These are phyloP conservation scores for Menura novaehollandiae DNA, from an alignment of 2,113 vertebrate genomes.

Conservation along the genomic window DNA sequence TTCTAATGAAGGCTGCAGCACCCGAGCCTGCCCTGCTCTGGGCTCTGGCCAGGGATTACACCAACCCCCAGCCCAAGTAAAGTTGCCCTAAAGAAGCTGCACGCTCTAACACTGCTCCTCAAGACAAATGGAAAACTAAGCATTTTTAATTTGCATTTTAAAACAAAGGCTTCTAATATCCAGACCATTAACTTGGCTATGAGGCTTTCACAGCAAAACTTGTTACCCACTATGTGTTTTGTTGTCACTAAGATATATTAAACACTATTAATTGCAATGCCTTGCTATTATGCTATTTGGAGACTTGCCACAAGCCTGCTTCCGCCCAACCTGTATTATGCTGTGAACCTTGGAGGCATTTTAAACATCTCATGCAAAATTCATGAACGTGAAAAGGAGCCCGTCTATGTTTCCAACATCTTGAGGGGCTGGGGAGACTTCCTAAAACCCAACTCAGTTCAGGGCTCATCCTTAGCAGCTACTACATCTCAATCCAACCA, in stretches of 20 bases:
- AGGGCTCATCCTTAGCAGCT: not conserved
- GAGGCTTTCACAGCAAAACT: slow-evolving; percentile 24
- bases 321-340: not conserved
- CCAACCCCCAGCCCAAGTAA: not conserved
- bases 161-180: slow-evolving; percentile 47
- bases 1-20: not conserved
- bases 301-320: not conserved
- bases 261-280: slow-evolving; percentile 33
- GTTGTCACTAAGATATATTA: slow-evolving; percentile 37
- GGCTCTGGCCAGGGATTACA: not conserved
- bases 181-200: slow-evolving; percentile 42
- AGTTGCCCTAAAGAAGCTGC: not conserved
- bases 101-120: not conserved
- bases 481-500: not conserved
- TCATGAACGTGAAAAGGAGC: not conserved
- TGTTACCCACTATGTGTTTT: slow-evolving; percentile 7
- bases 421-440: not conserved
- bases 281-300: slow-evolving; percentile 24
- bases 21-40: not conserved
- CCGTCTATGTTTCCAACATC: not conserved
- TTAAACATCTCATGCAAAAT: slow-evolving; percentile 22
- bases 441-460: not conserved
- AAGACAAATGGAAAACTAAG: slow-evolving; percentile 1
- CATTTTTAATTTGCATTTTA: slow-evolving; percentile 51
- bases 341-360: not conserved